Base-by-base conservation (phyloP, 2,888 invertebrate genomes). In the Lamproptera curius region DNA sequence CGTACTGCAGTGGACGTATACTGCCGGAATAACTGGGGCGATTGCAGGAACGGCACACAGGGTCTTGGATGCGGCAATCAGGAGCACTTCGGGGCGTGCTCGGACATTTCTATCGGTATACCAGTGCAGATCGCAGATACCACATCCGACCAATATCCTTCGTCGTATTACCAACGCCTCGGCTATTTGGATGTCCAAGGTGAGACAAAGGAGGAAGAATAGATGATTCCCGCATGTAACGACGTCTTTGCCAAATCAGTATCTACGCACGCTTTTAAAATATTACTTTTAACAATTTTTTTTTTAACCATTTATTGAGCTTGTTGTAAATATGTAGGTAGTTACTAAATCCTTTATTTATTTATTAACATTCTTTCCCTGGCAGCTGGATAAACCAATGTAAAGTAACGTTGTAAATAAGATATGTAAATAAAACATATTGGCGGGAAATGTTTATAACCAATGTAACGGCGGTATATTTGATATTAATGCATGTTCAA, bases 11-110 rank as follows among this genome's bases (percentile, higher is more conserved):
- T 97, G 96, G 96, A 90, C 92, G 57, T 97, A 96, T 67, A 89
- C 92, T 4, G 95, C 95, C 33, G 95, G 93, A 95, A 95, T 67
- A 94, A 94, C 69, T 95, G 95, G 95, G 95, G 95, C 0, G 83
- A 76, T 16, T 94, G 94, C 61, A 76, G 75, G 0, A 90, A 93
- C 63, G 93, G 93, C 0, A 90, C 90, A 33, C 91, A 91, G 34
- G 93, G 91, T 0, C 90, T 96, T 0, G 96, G 96, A 0, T 96
- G 96, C 64, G 96, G 96, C 0, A 91, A 93, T 1, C 96, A 96
- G 71, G 96, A 96, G 72, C 93, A 93, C 58, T 96, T 96, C 66
- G 89, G 94, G 1, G 92, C 94, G 0, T 96, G 96, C 61, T 91
- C 95, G 0, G 95, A 96, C 63, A 91, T 95, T 23, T 72, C 91